These are phyloP conservation scores for Lepisosteus oculatus DNA, from an alignment of 2,113 vertebrate genomes.

Conservation along the genomic window DNA sequence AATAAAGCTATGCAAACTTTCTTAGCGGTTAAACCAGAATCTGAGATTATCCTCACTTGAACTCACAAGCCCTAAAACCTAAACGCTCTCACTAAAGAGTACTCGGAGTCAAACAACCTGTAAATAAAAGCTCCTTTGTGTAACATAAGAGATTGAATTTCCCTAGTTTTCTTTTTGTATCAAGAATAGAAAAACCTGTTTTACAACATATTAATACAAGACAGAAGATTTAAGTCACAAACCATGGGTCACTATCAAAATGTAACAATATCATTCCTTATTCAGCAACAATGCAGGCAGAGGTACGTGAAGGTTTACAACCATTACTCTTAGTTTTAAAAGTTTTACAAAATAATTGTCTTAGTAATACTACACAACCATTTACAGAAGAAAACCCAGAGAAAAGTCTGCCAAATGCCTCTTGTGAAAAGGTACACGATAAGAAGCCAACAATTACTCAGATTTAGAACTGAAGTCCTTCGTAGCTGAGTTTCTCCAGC, in stretches of 20 bases:
- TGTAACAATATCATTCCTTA: too few relatives aligned
- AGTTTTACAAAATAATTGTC: not conserved
- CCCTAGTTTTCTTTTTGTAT: not conserved
- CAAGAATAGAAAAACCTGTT: too few relatives aligned
- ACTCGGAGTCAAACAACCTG: not conserved
- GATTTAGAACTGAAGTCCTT: not conserved
- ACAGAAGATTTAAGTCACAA: too few relatives aligned
- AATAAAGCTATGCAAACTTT: not conserved
- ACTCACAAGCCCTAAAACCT: slow-evolving; percentile 5
- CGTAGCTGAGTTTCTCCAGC: not conserved
- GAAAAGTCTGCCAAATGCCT: not conserved
- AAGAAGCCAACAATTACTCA: not conserved
- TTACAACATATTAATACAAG: too few relatives aligned
- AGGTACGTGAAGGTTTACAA: too few relatives aligned
- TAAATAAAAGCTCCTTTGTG: slow-evolving; percentile 4
- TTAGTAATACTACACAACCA: slow-evolving; percentile 3
- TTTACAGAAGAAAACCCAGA: not conserved
- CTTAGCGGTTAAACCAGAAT: slow-evolving; percentile 7
- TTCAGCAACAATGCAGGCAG: too few relatives aligned
- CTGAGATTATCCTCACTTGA: slow-evolving; percentile 4
- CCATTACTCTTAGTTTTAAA: too few relatives aligned
- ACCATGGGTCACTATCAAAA: too few relatives aligned
- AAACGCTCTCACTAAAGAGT: not conserved
- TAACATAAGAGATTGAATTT: not conserved
- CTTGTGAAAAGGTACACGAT: not conserved